These are phyloP conservation scores for Drosophila repleta DNA, from an alignment of 1,140 invertebrate genomes.

Conservation along the genomic window DNA sequence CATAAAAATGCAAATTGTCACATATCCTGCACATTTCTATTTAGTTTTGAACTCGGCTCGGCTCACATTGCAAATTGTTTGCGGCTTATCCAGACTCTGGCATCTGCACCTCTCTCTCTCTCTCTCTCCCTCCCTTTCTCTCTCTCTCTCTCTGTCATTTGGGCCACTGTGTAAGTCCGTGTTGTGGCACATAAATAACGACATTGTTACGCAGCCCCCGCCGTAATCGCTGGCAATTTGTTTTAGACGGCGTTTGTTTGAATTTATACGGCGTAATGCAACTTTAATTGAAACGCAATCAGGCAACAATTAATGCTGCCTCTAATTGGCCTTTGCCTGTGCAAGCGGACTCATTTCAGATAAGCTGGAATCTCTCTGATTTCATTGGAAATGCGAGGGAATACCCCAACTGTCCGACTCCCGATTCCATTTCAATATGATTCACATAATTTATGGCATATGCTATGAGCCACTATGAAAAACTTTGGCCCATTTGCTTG, in stretches of 20 bases:
- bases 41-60: constrained; percentile 56
- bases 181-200: constrained; percentile 43
- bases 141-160: constrained; percentile 2
- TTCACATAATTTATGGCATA: background rate
- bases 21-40: constrained; percentile 79
- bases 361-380: background rate
- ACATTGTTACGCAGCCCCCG: constrained; percentile 7
- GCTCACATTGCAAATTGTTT: constrained; percentile 54
- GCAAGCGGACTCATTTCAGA: constrained; percentile 31
- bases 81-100: constrained; percentile 45
- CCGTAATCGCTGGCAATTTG: constrained; percentile 67
- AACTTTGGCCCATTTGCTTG: constrained; percentile 9
- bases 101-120: constrained; percentile 31
- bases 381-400: background rate
- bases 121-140: background rate
- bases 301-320: constrained; percentile 25
- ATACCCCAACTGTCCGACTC: no score
- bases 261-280: constrained; percentile 53
- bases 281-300: constrained; percentile 69
- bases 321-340: constrained; percentile 38
- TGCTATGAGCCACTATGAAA: background rate
- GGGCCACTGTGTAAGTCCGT: constrained; percentile 1
- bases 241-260: constrained; percentile 45
- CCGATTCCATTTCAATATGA: background rate
- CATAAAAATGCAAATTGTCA: constrained; percentile 80